These are phyloP conservation scores for Odontomyia ornata DNA, from an alignment of 2,888 invertebrate species.

Conservation along the genomic window DNA sequence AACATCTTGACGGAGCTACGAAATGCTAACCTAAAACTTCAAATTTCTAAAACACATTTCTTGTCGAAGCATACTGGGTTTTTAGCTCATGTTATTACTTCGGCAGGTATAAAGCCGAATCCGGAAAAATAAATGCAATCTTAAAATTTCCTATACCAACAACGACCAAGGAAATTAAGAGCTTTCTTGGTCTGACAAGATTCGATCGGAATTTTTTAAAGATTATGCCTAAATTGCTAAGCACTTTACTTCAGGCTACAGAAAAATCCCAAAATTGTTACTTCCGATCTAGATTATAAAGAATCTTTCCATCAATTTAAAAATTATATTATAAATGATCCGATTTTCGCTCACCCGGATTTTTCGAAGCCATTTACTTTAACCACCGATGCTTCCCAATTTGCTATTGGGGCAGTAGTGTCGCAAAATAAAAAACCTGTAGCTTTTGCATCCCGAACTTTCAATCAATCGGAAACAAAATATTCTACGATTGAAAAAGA, in stretches of 20 bases:
- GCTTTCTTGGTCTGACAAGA: background rate
- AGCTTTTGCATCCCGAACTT: background rate
- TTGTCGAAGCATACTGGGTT: background rate
- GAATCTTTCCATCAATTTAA: background rate
- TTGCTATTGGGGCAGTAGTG: no score
- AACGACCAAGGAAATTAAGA: background rate
- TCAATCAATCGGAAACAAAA: no score
- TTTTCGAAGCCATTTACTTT: no score
- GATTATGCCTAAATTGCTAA: background rate
- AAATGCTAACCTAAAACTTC: background rate
- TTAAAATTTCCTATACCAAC: background rate
- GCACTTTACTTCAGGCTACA: background rate
- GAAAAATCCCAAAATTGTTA: background rate
- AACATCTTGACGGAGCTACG: no score
- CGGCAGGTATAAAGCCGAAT: background rate
- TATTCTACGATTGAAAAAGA: no score
- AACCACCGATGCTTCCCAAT: no score
- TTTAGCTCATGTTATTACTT: background rate
- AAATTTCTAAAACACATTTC: no score
- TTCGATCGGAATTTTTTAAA: background rate
- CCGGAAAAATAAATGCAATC: background rate
- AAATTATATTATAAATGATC: background rate
- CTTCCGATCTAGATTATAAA: background rate
- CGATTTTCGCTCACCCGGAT: no score
- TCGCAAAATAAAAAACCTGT: background rate